phyloP scores from a whole-genome alignment of 1,140 invertebrate species.

The Zaprionus davidi region DNA sequence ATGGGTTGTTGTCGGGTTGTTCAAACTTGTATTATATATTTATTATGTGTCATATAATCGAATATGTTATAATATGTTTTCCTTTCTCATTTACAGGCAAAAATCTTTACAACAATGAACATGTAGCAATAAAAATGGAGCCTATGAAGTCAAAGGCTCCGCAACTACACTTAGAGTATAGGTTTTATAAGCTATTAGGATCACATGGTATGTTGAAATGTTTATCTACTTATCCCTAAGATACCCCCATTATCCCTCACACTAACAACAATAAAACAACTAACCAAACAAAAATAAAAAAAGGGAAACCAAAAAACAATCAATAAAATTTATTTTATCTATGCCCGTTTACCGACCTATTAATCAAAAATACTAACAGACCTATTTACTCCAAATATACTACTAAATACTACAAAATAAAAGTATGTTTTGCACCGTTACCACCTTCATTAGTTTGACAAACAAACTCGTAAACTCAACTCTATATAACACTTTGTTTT shows the following conservation, averaged over 20 bases:
- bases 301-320: neutral
- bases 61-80: neutral
- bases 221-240: slow-evolving; percentile 27
- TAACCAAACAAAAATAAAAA: slow-evolving; percentile 30
- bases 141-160: slow-evolving; percentile 99
- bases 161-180: slow-evolving; percentile 99
- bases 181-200: slow-evolving; percentile 99
- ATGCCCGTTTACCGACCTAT: slow-evolving; percentile 20
- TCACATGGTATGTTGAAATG: slow-evolving; percentile 91
- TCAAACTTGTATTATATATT: neutral
- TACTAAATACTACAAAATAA: slow-evolving; percentile 40
- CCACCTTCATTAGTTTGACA: slow-evolving; percentile 73
- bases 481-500: slow-evolving; percentile 39
- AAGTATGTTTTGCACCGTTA: slow-evolving; percentile 78
- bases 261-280: slow-evolving; percentile 13
- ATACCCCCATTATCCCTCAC: slow-evolving; percentile 6
- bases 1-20: slow-evolving; percentile 20
- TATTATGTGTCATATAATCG: neutral
- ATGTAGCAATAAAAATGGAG: slow-evolving; percentile 99
- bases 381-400: slow-evolving; percentile 34
- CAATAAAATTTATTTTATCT: slow-evolving; percentile 19
- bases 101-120: slow-evolving; percentile 99
- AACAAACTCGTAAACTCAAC: slow-evolving; percentile 38
- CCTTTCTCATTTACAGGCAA: slow-evolving; percentile 92
- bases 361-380: slow-evolving; percentile 35